A percentile compares a stretch with the other conserved stretches of the same genome.
These are phyloP conservation scores for Ceratina australensis DNA, from an alignment of 1,140 invertebrate species.

Conservation along the genomic window DNA sequence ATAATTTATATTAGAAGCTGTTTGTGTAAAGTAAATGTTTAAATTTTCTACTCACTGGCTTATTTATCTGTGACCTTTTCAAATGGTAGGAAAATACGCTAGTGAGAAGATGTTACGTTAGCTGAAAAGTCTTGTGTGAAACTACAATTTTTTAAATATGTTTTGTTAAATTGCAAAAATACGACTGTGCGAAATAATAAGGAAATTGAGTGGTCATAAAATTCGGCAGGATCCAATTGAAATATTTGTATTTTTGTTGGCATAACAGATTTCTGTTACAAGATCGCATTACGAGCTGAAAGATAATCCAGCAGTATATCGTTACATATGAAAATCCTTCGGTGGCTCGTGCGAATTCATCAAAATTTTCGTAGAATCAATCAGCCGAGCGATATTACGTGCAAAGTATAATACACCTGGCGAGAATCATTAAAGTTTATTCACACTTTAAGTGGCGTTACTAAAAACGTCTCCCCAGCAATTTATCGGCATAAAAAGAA, in stretches of 20 bases:
- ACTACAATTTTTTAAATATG: no score
- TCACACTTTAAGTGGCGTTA: neutral
- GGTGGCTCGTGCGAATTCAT: neutral
- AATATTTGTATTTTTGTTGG: no score
- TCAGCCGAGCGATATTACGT: neutral
- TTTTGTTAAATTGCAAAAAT: no score
- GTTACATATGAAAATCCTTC: neutral
- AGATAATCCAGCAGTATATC: neutral
- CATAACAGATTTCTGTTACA: neutral
- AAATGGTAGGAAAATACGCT: no score
- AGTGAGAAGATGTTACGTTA: no score
- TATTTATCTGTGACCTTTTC: no score
- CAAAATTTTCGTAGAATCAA: neutral
- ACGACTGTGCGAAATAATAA: no score
- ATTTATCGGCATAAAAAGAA: neutral
- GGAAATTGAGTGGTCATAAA: no score
- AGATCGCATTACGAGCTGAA: conserved; percentile 12
- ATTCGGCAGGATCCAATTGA: no score
- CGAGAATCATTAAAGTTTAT: neutral
- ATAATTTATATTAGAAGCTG: neutral
- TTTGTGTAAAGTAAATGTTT: no score
- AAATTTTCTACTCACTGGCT: no score
- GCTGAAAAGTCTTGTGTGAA: no score
- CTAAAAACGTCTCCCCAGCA: neutral
- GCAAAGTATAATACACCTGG: neutral